Base-by-base conservation (phyloP, 2,113 vertebrate genomes). In the rat (Rattus norvegicus) region DNA sequence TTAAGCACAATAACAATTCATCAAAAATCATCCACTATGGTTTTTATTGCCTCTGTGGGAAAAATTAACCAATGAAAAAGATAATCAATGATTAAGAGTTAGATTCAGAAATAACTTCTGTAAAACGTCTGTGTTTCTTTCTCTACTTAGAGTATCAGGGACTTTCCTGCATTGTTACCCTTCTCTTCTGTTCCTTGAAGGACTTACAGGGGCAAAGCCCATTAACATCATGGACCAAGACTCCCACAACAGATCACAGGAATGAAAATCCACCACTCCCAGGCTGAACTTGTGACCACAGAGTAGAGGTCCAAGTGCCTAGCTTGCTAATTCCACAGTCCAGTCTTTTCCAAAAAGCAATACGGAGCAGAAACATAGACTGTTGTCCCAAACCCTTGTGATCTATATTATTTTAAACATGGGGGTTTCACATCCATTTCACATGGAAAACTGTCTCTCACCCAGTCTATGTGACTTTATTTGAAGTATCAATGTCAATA, bases 101-200 rank as follows among this genome's bases (percentile, higher is more conserved):
- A 79, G 39, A 90, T 75, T 26, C 70, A 75, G 47, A 30, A 88
- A 75, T 30, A 77, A 14, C 4, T 76, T 47, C 54, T 52, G 14
- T n/a, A 83, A 93, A n/a, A 26, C 52, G 28, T 36, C 24, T 90
- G 30, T 5, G n/a, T 85, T 91, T 95, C 88, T 94, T 54, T 70
- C 39, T 95, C 36, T 84, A 54, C 56, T 70, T 90, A 11, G 10
- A 92, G 75, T 33, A 10, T 85, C 6, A 61, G 26, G n/a, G 30
- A 91, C 69, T 90, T 91, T 95, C n/a, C 81, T 91, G 47, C 0
- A 9, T 59, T 39, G 11, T 87, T 75, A 56, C 75, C 39, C 36
- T 90, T 75, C n/a, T 26, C 30, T 87, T 96, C 67, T 92, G 59
- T 59, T 93, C 54, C 69, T 81, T 63, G 69, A 43, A 80, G 75